Evolutionary conservation across 2,113 vertebrate species (phyloP).

Genomic region (Macquaria ambigua): DNA sequence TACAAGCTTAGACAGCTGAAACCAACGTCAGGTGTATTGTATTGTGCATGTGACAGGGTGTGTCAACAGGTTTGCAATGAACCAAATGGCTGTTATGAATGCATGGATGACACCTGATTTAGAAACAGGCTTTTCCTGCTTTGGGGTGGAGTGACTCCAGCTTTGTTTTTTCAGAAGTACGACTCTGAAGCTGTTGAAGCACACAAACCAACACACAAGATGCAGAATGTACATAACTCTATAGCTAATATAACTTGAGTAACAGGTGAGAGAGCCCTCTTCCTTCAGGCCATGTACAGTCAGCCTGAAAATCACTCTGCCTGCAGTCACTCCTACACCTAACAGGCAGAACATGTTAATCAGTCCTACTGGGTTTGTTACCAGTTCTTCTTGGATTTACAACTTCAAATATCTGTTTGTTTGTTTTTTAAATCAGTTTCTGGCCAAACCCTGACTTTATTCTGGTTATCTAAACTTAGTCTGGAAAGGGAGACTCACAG

Average conservation of each 20-base stretch:
- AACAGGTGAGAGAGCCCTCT: neutral
- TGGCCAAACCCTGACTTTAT: neutral
- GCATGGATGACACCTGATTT: neutral
- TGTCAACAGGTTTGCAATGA: neutral
- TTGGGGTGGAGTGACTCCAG: neutral
- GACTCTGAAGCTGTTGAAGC: neutral
- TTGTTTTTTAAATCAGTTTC: neutral
- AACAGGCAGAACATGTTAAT: neutral
- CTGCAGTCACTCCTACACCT: neutral
- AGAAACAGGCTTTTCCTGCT: slow-evolving; percentile 41
- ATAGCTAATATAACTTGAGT: neutral
- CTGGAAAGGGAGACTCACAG: too few relatives aligned
- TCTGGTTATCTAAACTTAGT: too few relatives aligned
- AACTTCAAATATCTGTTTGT: neutral
- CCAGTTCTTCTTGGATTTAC: neutral
- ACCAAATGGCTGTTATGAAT: neutral
- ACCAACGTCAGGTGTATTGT: neutral
- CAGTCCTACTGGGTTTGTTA: neutral
- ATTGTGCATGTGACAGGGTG: neutral
- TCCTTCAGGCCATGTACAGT: neutral
- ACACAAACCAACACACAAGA: neutral
- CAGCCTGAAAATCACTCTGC: neutral
- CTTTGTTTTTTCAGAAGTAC: neutral
- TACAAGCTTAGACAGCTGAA: neutral
- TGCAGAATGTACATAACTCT: neutral